Evolutionary conservation across 2,888 invertebrate genomes (phyloP).

Genomic region (Arrhopalites spinosus): DNA sequence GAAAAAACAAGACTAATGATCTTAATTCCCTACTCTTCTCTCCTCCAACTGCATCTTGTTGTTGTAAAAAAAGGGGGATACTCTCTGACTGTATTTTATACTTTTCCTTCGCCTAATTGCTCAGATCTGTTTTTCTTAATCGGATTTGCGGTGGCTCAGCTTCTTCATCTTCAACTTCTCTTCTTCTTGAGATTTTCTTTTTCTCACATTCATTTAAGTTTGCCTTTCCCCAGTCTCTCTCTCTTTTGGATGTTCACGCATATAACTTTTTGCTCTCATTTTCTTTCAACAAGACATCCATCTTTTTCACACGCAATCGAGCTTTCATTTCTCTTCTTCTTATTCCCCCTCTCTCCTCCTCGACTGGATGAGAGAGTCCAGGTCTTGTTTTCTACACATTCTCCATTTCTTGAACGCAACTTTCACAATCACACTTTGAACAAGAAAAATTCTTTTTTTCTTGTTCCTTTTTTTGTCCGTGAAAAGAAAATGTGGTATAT

Average conservation of each 20-base stretch:
- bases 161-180: slow-evolving; percentile 23
- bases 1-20: slow-evolving; percentile 27
- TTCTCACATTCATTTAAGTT: slow-evolving; percentile 42
- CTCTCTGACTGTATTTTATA: neutral
- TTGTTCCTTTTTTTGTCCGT: too few relatives aligned
- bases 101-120: slow-evolving; percentile 31
- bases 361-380: too few relatives aligned
- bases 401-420: neutral
- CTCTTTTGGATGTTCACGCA: neutral
- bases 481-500: too few relatives aligned
- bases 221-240: slow-evolving; percentile 23
- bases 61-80: neutral
- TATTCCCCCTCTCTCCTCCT: neutral
- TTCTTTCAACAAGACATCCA: slow-evolving; percentile 22
- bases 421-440: slow-evolving; percentile 4
- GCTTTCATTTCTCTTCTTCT: neutral
- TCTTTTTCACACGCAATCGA: slow-evolving; percentile 21
- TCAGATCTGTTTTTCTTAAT: slow-evolving; percentile 36
- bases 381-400: neutral
- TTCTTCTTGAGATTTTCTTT: slow-evolving; percentile 27
- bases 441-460: too few relatives aligned
- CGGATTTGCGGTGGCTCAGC: slow-evolving; percentile 34
- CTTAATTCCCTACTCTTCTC: slow-evolving; percentile 14
- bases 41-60: neutral
- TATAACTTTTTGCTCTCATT: slow-evolving; percentile 33